Evolutionary conservation across 2,888 invertebrate genomes (phyloP).

Genomic region (Pammene fasciana): DNA sequence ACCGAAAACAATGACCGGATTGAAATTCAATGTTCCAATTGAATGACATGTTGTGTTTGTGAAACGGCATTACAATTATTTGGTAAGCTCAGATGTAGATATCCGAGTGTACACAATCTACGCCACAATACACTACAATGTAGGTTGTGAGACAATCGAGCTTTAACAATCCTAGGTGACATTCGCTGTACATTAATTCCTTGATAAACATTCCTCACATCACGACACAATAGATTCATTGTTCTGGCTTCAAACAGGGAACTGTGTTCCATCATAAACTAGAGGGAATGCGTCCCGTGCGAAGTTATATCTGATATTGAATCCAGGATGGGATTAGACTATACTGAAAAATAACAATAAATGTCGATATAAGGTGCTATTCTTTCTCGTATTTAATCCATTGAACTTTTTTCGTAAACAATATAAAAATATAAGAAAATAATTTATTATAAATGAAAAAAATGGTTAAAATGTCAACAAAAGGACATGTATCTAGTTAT

Average conservation of each 20-base stretch:
- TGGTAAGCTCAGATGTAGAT: conserved; percentile 25
- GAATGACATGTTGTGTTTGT: conserved; percentile 58
- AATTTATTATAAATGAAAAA: too few relatives aligned
- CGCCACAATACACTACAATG: conserved; percentile 40
- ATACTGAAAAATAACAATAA: neutral
- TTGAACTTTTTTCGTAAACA: too few relatives aligned
- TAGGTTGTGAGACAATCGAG: conserved; percentile 41
- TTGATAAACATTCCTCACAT: conserved; percentile 43
- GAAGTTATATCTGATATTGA: conserved; percentile 29
- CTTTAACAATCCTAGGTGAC: conserved; percentile 42
- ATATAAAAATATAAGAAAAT: too few relatives aligned
- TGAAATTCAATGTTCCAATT: conserved; percentile 59
- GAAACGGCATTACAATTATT: conserved; percentile 32
- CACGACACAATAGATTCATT: conserved; percentile 42
- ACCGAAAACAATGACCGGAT: conserved; percentile 70
- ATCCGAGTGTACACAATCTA: conserved; percentile 16
- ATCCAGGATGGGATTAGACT: conserved; percentile 2
- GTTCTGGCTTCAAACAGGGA: conserved; percentile 41
- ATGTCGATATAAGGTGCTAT: too few relatives aligned
- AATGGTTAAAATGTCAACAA: too few relatives aligned
- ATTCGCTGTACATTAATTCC: conserved; percentile 42
- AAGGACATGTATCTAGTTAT: too few relatives aligned
- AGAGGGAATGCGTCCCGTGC: conserved; percentile 25
- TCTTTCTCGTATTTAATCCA: too few relatives aligned
- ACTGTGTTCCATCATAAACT: conserved; percentile 39